phyloP scores from a whole-genome alignment of 2,113 vertebrate species.

The Eublepharis macularius region DNA sequence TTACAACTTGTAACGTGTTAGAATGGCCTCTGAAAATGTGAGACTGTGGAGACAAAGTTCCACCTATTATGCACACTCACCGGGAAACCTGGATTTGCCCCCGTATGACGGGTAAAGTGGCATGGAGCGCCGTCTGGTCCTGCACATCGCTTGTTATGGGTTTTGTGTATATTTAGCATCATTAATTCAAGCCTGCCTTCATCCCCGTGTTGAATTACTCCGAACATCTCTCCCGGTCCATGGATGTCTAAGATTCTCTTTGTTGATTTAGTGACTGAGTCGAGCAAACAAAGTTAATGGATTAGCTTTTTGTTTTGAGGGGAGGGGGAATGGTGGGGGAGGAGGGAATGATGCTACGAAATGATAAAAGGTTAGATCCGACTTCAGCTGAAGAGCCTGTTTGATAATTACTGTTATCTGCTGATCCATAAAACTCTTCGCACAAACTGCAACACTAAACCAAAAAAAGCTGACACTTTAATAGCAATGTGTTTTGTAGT shows the following conservation, averaged over 20 bases:
- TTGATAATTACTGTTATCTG: constrained; percentile 79
- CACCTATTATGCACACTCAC: not conserved
- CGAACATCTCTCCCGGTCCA: constrained; percentile 40
- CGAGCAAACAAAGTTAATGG: constrained; percentile 59
- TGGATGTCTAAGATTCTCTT: constrained; percentile 50
- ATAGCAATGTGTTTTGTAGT: constrained; percentile 62
- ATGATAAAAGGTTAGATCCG: constrained; percentile 77
- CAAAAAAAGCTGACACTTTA: constrained; percentile 73
- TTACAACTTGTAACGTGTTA: too few species aligned
- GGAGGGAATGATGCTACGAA: constrained; percentile 50
- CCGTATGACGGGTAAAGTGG: not conserved
- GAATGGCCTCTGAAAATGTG: too few species aligned
- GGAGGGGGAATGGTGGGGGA: constrained; percentile 1
- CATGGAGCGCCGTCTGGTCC: too few species aligned
- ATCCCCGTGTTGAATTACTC: constrained; percentile 62
- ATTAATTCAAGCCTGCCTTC: constrained; percentile 59
- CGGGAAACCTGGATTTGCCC: not conserved
- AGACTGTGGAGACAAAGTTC: too few species aligned
- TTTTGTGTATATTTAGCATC: constrained; percentile 35
- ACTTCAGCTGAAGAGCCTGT: constrained; percentile 66
- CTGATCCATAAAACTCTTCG: constrained; percentile 76
- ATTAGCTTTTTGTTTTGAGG: constrained; percentile 54
- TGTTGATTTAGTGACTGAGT: constrained; percentile 57
- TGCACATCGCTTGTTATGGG: not conserved
- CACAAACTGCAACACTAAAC: constrained; percentile 75